Base-by-base conservation (phyloP, 2,797 vertebrate species). In the Chelon labrosus region DNA sequence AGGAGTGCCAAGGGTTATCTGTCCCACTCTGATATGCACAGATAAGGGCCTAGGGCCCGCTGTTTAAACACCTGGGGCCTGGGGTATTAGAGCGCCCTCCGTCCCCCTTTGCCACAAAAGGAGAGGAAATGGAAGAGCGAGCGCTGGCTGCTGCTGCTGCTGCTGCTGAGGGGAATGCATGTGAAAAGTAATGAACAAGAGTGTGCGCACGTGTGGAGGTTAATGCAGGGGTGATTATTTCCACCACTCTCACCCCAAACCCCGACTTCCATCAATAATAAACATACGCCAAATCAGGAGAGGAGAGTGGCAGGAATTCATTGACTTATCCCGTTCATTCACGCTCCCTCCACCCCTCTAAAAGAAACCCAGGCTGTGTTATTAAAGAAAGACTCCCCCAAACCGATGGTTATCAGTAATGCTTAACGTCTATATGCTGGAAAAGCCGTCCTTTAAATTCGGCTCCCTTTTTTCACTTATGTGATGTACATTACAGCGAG, bases 1-100 rank as follows among this genome's bases (percentile, higher is more conserved):
- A 93, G 62, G 82, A 91, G 95, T 94, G 92, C 75, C 85, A 83
- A 89, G 86, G 96, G 95, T 97, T 96, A 97, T 96, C 96, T 86
- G 94, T 75, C 67, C 79, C 68, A 52, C 82, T 92, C 91, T 82
- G 94, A 96, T 95, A 94, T 85, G 91, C 87, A 88, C 92, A 93
- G 95, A 96, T 96, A 96, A 90, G 78, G 60, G 88, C 86, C 84
- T 65, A 62, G 86, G 77, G 80, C 90, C 86, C 91, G 69, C 86
- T 90, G 89, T 92, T 91, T 89, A 89, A 94, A 94, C 93, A 93
- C 86, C 22, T 68, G 62, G 78, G 88, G 87, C 84, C 87, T 62
- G 12, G 72, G 77, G 87, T 87, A 89, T 89, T 92, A 85, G 82
- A 78, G 83, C 73, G 20, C 76, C 86, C 88, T 76, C 68, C 61